Evolutionary conservation across 2,113 vertebrate genomes (phyloP), one percentile per base, ranked within the genome.

Genomic region (Prietella phreatophila): DNA sequence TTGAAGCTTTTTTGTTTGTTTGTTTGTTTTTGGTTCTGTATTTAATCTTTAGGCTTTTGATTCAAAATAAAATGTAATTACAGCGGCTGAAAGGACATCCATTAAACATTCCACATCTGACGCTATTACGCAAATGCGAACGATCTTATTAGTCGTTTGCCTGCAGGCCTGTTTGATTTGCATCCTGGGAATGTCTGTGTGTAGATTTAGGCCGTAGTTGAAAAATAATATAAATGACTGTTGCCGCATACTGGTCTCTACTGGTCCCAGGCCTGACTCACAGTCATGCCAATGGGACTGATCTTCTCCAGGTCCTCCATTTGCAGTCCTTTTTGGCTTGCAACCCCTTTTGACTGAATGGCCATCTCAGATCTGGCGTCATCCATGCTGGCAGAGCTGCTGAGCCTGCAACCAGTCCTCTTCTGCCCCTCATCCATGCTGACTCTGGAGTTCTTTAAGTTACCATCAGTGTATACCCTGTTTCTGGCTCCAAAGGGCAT

Each of bases 231-330:
- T 39, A 22, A 56, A 4, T 36, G 36, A 25, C 14, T n/a, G 11
- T 58, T 79, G 53, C 42, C 27, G 50, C 4, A 17, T 22, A 22
- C 36, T 33, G 20, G 33, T 27, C 56, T 39, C 86, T 89, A 91
- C 42, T 89, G 83, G 42, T 94, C 93, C 95, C 95, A 96, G 0
- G 95, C 95, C 76, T 95, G 94, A 89, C 93, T 91, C 4, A 94
- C 92, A 30, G 92, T 92, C 42, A 88, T 86, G 36, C 84, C 91
- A n/a, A 85, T 47, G 1, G 94, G 91, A 30, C 91, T 91, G 1
- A 89, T 92, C 87, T 89, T 94, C 8, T 91, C 58, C 3, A 90
- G 87, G 10, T 90, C 85, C 53, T 93, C 42, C 20, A 75, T 86
- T 10, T 84, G 88, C 47, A 90, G 83, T 10, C 73, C 88, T 79